Evolutionary conservation across 1,140 invertebrate species (phyloP).

Genomic region (Rhagoletis pomonella): DNA sequence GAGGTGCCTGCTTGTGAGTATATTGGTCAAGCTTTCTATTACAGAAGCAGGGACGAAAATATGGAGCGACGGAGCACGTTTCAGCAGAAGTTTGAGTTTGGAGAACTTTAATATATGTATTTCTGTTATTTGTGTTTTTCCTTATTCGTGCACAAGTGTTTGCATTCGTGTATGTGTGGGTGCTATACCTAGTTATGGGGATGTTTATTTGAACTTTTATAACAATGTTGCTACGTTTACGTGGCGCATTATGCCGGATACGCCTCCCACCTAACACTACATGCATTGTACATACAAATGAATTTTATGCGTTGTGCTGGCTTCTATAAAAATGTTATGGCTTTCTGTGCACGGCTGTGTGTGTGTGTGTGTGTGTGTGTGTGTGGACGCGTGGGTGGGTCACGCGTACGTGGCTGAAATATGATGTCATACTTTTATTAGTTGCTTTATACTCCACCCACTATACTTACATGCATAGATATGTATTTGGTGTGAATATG

Average conservation of each 20-base stretch:
- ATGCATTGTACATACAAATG: not conserved
- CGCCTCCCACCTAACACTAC: not conserved
- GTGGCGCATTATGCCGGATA: conserved; percentile 12
- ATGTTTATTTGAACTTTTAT: conserved; percentile 53
- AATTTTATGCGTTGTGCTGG: not conserved
- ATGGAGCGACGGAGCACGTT: conserved; percentile 16
- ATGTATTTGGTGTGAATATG: not conserved
- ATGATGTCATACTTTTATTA: conserved; percentile 53
- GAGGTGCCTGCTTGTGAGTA: not conserved
- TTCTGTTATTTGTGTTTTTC: not conserved
- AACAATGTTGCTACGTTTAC: conserved; percentile 44
- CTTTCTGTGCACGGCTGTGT: too few species aligned
- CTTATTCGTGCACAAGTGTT: not conserved
- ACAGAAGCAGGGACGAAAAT: not conserved
- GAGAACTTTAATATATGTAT: conserved; percentile 8
- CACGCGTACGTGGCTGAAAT: conserved; percentile 37
- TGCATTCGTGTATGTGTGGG: not conserved
- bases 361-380: too few species aligned
- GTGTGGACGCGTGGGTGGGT: too few species aligned
- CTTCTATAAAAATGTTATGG: not conserved
- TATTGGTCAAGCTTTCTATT: conserved; percentile 1
- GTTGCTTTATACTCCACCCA: conserved; percentile 45
- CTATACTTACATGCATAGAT: not conserved
- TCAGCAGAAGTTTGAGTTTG: not conserved
- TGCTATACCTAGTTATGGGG: not conserved